Evolutionary conservation across 2,888 invertebrate genomes (phyloP).

Genomic region (Pseudococcus jackbeardsleyi): DNA sequence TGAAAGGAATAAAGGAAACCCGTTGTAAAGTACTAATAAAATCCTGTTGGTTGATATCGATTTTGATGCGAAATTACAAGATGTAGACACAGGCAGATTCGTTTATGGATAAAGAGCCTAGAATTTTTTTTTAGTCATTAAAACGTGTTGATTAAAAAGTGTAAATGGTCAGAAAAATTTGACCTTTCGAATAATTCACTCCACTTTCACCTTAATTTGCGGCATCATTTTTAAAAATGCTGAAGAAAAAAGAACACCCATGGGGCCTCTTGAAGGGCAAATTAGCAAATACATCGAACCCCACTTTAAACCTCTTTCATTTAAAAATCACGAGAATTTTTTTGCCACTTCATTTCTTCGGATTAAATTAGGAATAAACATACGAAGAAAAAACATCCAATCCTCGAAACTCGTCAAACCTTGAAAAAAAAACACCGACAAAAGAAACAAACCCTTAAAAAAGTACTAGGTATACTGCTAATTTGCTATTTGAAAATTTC

Average conservation of each 20-base stretch:
- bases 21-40: conserved; percentile 46
- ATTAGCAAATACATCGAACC: neutral
- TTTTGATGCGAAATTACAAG: neutral
- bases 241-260: no score
- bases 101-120: conserved; percentile 32
- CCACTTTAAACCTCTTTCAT: neutral
- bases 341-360: no score
- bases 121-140: conserved; percentile 45
- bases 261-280: neutral
- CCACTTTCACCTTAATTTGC: no score
- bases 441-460: neutral
- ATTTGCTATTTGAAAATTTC: neutral
- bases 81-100: conserved; percentile 17
- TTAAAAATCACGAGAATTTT: no score
- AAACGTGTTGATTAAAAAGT: conserved; percentile 45
- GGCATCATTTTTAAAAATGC: no score
- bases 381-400: no score
- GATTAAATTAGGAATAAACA: no score
- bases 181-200: no score
- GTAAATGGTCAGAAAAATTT: no score
- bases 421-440: no score
- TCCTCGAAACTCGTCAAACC: no score
- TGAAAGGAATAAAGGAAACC: conserved; percentile 40
- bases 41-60: conserved; percentile 20
- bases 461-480: neutral